Percentiles rank a stretch among this genome's conserved stretches.
Evolutionary conservation across 2,113 vertebrate genomes (phyloP).

Genomic region (Desmodus rotundus): DNA sequence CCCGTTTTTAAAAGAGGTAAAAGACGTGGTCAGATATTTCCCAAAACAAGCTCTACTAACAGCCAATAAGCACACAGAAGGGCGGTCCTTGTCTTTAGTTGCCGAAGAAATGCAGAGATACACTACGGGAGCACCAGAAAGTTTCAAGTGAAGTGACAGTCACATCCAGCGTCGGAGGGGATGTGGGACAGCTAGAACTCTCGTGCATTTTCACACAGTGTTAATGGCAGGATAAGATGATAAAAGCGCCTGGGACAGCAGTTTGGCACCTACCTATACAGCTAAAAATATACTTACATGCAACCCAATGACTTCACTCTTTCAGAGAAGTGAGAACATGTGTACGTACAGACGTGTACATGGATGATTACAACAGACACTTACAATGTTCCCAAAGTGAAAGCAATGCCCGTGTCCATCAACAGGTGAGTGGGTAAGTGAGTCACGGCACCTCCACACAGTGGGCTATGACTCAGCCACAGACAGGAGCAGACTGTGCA

Average conservation of each 20-base stretch:
- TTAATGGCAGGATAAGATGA: neutral
- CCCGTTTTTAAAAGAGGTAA: neutral
- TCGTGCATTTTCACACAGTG: neutral
- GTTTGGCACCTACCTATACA: neutral
- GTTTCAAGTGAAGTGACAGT: neutral
- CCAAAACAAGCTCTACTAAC: neutral
- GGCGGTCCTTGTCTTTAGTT: neutral
- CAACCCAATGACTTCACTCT: neutral
- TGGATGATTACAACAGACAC: neutral
- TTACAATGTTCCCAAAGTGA: neutral
- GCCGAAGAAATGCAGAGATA: neutral
- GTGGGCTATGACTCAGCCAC: neutral
- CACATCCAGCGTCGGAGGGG: neutral
- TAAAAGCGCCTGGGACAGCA: neutral
- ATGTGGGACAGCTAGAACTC: neutral
- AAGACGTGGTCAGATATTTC: neutral
- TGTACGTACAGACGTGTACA: neutral
- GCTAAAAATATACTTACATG: neutral
- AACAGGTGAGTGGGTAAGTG: neutral
- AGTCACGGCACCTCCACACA: neutral
- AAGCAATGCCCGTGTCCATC: neutral
- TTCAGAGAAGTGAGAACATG: neutral
- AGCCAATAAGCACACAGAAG: neutral
- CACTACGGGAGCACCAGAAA: rapidly evolving
- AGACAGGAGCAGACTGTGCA: neutral